These are phyloP conservation scores for Stercorarius parasiticus DNA, from an alignment of 2,113 vertebrate genomes.

Conservation along the genomic window DNA sequence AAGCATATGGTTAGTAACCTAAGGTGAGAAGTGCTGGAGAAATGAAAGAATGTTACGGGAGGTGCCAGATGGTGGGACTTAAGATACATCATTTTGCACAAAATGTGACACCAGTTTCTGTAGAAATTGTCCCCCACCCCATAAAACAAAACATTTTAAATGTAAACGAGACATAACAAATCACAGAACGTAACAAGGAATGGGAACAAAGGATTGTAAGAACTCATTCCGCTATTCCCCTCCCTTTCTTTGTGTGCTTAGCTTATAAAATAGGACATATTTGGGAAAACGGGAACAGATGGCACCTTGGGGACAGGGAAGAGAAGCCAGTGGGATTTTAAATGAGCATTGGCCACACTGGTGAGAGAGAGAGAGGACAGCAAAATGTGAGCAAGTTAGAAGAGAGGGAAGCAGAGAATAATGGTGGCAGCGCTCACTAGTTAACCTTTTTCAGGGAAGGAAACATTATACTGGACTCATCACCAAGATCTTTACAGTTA, in stretches of 20 bases:
- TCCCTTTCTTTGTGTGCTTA: not conserved
- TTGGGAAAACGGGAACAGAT: not conserved
- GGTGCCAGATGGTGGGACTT: not conserved
- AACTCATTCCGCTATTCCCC: not conserved
- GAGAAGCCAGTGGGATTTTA: not conserved
- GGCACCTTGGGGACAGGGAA: not conserved
- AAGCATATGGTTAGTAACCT: conserved; percentile 48
- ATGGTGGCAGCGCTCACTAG: not conserved
- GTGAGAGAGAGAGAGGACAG: not conserved
- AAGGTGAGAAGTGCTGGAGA: conserved; percentile 2
- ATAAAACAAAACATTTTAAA: not conserved
- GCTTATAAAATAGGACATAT: not conserved
- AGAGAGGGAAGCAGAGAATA: not conserved
- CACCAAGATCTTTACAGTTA: not conserved
- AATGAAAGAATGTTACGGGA: not conserved
- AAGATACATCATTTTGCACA: not conserved
- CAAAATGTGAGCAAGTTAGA: not conserved
- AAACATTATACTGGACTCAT: not conserved
- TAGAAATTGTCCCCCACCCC: not conserved
- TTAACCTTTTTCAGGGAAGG: not conserved
- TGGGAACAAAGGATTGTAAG: not conserved
- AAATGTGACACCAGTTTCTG: not conserved
- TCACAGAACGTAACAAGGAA: not conserved
- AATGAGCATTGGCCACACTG: not conserved
- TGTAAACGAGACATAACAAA: not conserved